These are phyloP conservation scores for Agrilus mali DNA, from an alignment of 2,888 invertebrate species.

Conservation along the genomic window DNA sequence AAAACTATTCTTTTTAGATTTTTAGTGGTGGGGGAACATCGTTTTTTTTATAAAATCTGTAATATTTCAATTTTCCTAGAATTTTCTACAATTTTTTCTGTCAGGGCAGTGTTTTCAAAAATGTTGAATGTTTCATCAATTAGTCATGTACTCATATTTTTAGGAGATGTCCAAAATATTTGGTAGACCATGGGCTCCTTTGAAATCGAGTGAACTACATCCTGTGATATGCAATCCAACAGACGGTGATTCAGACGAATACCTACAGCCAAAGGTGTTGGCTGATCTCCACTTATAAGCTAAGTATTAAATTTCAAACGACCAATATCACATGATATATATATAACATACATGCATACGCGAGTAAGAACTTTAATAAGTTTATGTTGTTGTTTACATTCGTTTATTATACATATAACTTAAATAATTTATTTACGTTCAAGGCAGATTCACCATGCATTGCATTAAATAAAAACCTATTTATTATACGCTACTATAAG, in stretches of 20 bases:
- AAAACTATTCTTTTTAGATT: no score
- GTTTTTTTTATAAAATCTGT: no score
- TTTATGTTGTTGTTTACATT: background rate
- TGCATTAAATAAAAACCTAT: no score
- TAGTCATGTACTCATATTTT: conserved; percentile 9
- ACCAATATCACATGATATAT: background rate
- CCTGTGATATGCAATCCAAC: conserved; percentile 40
- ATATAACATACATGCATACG: background rate
- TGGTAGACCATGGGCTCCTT: conserved; percentile 42
- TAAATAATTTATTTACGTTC: no score
- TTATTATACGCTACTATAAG: no score
- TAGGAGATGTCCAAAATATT: conserved; percentile 45
- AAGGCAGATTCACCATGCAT: no score
- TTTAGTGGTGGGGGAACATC: no score
- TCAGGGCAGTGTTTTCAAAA: no score
- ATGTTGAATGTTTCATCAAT: background rate
- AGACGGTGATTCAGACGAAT: conserved; percentile 43
- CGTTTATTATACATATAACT: no score
- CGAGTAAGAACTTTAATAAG: no score
- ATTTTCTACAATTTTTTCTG: no score
- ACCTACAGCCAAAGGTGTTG: conserved; percentile 42
- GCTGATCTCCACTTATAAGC: conserved; percentile 37
- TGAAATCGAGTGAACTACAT: conserved; percentile 39
- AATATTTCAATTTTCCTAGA: no score
- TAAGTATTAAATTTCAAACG: conserved; percentile 9